Conservation (phyloP, 2,888 invertebrate species). For the Lathronympha strigana region DNA sequence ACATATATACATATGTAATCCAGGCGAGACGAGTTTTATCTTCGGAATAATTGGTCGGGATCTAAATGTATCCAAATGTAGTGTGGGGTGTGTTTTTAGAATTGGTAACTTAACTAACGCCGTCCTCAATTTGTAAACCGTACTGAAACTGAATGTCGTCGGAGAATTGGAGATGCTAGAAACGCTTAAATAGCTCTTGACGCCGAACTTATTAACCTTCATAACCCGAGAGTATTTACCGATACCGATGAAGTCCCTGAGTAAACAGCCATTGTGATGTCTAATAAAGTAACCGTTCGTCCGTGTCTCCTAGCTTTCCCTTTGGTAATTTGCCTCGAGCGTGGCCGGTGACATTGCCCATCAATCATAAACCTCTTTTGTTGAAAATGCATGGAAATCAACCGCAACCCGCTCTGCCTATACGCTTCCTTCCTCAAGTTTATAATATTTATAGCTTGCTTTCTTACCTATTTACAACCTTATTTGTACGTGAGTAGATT, state of each 20-base stretch:
- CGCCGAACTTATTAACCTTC: conserved; percentile 37
- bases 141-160: not conserved
- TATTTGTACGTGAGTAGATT: not conserved
- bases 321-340: conserved; percentile 30
- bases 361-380: conserved; percentile 38
- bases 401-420: conserved; percentile 20
- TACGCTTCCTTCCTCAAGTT: conserved; percentile 11
- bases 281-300: conserved; percentile 26
- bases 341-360: conserved; percentile 32
- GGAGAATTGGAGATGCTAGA: conserved; percentile 17
- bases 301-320: conserved; percentile 38
- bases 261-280: conserved; percentile 36
- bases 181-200: conserved; percentile 25
- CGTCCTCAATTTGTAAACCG: not conserved
- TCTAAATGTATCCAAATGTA: not conserved
- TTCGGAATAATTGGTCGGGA: not conserved
- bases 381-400: conserved; percentile 40
- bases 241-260: conserved; percentile 22
- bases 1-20: not conserved
- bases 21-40: not conserved
- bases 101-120: not conserved
- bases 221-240: conserved; percentile 34
- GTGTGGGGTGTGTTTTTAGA: conserved; percentile 11
- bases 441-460: conserved; percentile 3
- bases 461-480: conserved; percentile 5